phyloP scores from a whole-genome alignment of 2,797 vertebrate species.

The Varecia variegata region DNA sequence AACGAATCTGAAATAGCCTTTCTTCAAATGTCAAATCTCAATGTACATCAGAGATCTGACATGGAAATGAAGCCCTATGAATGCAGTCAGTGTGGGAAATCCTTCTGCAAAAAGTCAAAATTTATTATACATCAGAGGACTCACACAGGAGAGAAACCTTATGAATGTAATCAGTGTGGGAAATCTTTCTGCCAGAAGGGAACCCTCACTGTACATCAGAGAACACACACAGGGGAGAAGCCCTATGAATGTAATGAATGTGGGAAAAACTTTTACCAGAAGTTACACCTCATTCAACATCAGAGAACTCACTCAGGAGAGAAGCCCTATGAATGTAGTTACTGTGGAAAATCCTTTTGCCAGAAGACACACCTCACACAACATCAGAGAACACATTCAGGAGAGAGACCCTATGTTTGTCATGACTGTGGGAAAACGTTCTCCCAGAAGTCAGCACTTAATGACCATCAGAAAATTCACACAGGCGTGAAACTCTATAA shows the following conservation, averaged over 20 bases:
- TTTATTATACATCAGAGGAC: constrained; percentile 81
- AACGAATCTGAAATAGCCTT: constrained; percentile 63
- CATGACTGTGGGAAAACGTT: constrained; percentile 74
- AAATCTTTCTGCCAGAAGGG: constrained; percentile 81
- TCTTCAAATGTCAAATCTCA: constrained; percentile 70
- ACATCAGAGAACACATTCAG: constrained; percentile 93
- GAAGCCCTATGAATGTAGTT: constrained; percentile 77
- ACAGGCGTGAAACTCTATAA: constrained; percentile 71
- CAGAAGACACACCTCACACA: constrained; percentile 79
- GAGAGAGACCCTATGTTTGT: constrained; percentile 74
- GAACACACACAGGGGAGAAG: constrained; percentile 80
- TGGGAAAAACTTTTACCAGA: constrained; percentile 80
- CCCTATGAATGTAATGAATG: constrained; percentile 80
- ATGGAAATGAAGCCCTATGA: constrained; percentile 77
- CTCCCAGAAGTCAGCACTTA: constrained; percentile 76
- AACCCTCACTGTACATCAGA: constrained; percentile 79
- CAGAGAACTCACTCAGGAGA: constrained; percentile 81
- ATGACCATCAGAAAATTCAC: constrained; percentile 76
- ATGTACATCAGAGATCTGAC: constrained; percentile 68
- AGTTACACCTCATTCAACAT: constrained; percentile 80
- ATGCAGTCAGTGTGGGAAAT: constrained; percentile 78
- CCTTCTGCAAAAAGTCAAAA: constrained; percentile 80
- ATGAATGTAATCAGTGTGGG: constrained; percentile 79
- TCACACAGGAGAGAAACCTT: constrained; percentile 81
- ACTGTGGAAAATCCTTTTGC: constrained; percentile 80